Evolutionary conservation across 1,140 invertebrate genomes (phyloP), one percentile per base, ranked within the genome.

Genomic region (Mya arenaria): DNA sequence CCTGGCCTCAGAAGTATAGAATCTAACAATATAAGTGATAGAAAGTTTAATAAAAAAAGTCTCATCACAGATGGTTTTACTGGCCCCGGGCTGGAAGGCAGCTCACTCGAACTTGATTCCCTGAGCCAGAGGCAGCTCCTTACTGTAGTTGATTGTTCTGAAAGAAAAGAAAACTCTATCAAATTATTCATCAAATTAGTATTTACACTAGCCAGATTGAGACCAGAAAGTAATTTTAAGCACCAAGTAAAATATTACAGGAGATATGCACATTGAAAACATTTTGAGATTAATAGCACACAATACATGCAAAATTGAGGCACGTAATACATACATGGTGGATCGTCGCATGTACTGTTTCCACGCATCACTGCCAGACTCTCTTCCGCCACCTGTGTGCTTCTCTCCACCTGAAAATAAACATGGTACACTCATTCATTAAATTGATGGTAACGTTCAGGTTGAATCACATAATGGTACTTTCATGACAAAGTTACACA

Each of bases 281-380:
- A n/a, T n/a, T n/a, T n/a, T n/a, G n/a, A n/a, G n/a, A n/a, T n/a
- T n/a, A n/a, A n/a, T n/a, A n/a, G n/a, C n/a, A n/a, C n/a, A n/a
- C n/a, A n/a, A n/a, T n/a, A n/a, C n/a, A n/a, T n/a, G n/a, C n/a
- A n/a, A n/a, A n/a, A n/a, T n/a, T n/a, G n/a, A n/a, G n/a, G n/a
- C n/a, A n/a, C n/a, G n/a, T n/a, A n/a, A 28, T 63, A 37, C 85
- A 86, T 71, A 92, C 87, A 99, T 96, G 4, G 98, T 99, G 34
- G 97, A 96, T 48, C 98, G 95, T 83, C 98, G 94, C 96, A 99
- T 99, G 94, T 99, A 99, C 91, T 97, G 96, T 93, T 99, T 99
- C 99, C 99, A 99, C 4, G 98, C 95, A 94, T 99, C 99, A 39
- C 97, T 98, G 36, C 99, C 99, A 86, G 97, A 98, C 94, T 99